Evolutionary conservation across 2,888 invertebrate species (phyloP).

Genomic region (Pterobdella sp.): DNA sequence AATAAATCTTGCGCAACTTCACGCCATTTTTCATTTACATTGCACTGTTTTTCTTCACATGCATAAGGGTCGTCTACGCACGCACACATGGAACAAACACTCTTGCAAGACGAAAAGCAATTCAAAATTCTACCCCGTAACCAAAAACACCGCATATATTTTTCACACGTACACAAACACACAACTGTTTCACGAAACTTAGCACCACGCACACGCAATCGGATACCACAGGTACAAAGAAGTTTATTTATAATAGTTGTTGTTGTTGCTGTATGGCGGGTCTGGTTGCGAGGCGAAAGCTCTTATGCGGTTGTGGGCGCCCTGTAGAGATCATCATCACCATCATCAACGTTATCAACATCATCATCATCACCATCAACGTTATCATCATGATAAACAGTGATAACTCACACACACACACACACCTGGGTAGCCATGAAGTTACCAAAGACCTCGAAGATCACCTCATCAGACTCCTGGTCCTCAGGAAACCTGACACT

Average conservation of each 20-base stretch:
- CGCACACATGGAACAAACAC: no score
- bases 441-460: slow-evolving; percentile 39
- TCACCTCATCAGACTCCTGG: slow-evolving; percentile 39
- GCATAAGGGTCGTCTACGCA: no score
- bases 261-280: background rate
- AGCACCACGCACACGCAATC: slow-evolving; percentile 3
- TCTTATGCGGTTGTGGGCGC: slow-evolving; percentile 32
- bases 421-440: slow-evolving; percentile 55
- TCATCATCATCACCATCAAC: background rate
- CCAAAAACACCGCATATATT: no score
- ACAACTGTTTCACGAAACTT: background rate
- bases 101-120: no score
- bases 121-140: no score
- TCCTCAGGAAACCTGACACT: slow-evolving; percentile 50
- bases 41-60: no score
- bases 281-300: slow-evolving; percentile 33
- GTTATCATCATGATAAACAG: slow-evolving; percentile 60
- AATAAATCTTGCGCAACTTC: no score
- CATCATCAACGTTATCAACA: background rate
- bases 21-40: no score
- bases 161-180: slow-evolving; percentile 16
- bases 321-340: background rate
- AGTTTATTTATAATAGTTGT: background rate
- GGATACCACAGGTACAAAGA: slow-evolving; percentile 32
- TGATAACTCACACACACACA: slow-evolving; percentile 92